A percentile compares a stretch with the other conserved stretches of the same genome.
These are phyloP conservation scores for Penelope pileata DNA, from an alignment of 2,113 vertebrate genomes.

Conservation along the genomic window DNA sequence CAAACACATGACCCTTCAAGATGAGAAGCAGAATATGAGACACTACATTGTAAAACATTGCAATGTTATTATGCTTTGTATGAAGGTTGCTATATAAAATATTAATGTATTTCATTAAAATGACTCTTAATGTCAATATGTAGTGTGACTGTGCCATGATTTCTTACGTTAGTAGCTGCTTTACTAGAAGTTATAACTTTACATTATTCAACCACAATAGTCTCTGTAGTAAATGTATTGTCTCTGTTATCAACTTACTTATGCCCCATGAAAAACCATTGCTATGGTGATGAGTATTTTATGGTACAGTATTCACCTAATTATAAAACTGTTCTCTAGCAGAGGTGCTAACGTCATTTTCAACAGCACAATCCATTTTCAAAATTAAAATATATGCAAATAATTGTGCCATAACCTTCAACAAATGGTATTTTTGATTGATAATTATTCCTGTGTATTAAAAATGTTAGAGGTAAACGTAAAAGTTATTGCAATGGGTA, in stretches of 20 bases:
- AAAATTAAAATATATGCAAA: slow-evolving; percentile 42
- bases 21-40: slow-evolving; percentile 46
- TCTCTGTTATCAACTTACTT: slow-evolving; percentile 46
- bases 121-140: slow-evolving; percentile 70
- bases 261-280: slow-evolving; percentile 49
- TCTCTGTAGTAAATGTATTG: slow-evolving; percentile 18
- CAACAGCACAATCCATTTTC: slow-evolving; percentile 40
- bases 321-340: slow-evolving; percentile 58
- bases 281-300: slow-evolving; percentile 63
- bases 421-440: slow-evolving; percentile 30
- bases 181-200: slow-evolving; percentile 59
- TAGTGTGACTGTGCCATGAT: slow-evolving; percentile 59
- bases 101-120: slow-evolving; percentile 76
- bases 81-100: slow-evolving; percentile 67
- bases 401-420: slow-evolving; percentile 20
- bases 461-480: slow-evolving; percentile 27
- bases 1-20: slow-evolving; percentile 15
- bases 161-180: slow-evolving; percentile 66
- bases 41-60: not conserved
- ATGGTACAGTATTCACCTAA: slow-evolving; percentile 40
- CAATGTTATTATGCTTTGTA: slow-evolving; percentile 50
- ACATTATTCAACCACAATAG: slow-evolving; percentile 17
- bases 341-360: not conserved
- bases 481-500: slow-evolving; percentile 3
- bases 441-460: slow-evolving; percentile 47